Conservation (phyloP, 2,888 invertebrate species). For the Drosophila histrio region DNA sequence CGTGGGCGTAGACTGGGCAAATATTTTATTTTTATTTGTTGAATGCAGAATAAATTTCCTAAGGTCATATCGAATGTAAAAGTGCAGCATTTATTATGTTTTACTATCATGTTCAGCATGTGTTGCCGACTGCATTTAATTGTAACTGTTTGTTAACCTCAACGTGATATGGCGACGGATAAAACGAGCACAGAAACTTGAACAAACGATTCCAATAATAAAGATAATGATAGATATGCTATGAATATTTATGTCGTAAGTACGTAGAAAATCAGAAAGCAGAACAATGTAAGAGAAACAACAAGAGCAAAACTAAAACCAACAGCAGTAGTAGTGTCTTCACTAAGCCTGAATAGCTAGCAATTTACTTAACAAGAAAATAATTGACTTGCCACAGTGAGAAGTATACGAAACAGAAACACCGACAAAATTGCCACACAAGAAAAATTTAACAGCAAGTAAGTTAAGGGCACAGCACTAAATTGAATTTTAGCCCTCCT, state of each 20-base stretch:
- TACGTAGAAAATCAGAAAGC: slow-evolving; percentile 17
- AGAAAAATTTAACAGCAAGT: slow-evolving; percentile 1
- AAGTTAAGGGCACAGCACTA: slow-evolving; percentile 49
- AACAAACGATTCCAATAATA: slow-evolving; percentile 21
- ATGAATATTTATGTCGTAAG: slow-evolving; percentile 13
- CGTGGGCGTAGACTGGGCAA: not conserved
- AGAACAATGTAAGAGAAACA: slow-evolving; percentile 31
- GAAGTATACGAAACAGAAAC: slow-evolving; percentile 29
- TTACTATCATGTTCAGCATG: too few relatives aligned
- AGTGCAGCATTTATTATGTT: too few relatives aligned
- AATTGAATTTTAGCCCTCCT: slow-evolving; percentile 59
- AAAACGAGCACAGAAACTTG: slow-evolving; percentile 23
- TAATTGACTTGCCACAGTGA: slow-evolving; percentile 74
- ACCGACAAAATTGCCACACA: not conserved
- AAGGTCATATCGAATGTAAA: too few relatives aligned
- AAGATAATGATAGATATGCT: too few relatives aligned
- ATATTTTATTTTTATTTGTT: too few relatives aligned
- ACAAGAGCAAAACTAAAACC: slow-evolving; percentile 13
- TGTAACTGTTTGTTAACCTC: slow-evolving; percentile 41
- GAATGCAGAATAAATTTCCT: too few relatives aligned
- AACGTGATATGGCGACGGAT: slow-evolving; percentile 13
- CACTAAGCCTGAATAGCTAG: slow-evolving; percentile 62
- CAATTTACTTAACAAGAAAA: slow-evolving; percentile 77
- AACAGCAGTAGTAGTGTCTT: slow-evolving; percentile 31
- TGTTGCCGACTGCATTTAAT: too few relatives aligned